Base-by-base conservation (phyloP, 2,888 invertebrate genomes). In the Tipula vernalis region DNA sequence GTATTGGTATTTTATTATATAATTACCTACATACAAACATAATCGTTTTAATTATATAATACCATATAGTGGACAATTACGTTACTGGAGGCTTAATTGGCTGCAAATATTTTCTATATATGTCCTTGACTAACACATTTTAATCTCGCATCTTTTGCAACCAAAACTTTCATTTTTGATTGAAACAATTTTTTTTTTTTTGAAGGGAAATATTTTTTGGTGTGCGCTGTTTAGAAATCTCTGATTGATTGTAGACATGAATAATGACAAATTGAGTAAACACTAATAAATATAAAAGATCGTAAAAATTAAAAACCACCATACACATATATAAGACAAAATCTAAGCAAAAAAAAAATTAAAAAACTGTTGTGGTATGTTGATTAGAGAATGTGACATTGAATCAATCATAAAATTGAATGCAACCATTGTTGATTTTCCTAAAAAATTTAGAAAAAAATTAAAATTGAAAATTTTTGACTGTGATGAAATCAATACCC, bases 361-460 rank as follows among this genome's bases (percentile, higher is more conserved):
- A n/a, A n/a, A n/a, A 71, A 28, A 18, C 71, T 4, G 28, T 71
- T 71, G 28, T 71, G 28, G 71, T 71, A 71, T 71, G 71, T 71
- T 71, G 71, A 71, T 71, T 71, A 71, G 71, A 71, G 71, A 71
- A 71, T 71, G 71, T 71, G 71, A 71, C 71, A 71, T 71, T 71
- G 71, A 71, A 71, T 71, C 71, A 71, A 71, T 71, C 71, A 71
- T 71, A 28, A 71, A 71, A 71, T 28, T 71, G 71, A 71, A 71
- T 71, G 71, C 71, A 71, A 28, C 28, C 71, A 71, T 71, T 71
- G 71, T 71, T 28, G 28, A 28, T 71, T 71, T 71, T 71, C 71
- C 71, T 28, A 71, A 71, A 57, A 18, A 10, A 10, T 28, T 57
- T 4, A 71, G 18, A 51, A 28, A 71, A 71, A 71, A 28, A 71